phyloP scores from a whole-genome alignment of 2,888 invertebrate species.

The Eupithecia dodoneata region DNA sequence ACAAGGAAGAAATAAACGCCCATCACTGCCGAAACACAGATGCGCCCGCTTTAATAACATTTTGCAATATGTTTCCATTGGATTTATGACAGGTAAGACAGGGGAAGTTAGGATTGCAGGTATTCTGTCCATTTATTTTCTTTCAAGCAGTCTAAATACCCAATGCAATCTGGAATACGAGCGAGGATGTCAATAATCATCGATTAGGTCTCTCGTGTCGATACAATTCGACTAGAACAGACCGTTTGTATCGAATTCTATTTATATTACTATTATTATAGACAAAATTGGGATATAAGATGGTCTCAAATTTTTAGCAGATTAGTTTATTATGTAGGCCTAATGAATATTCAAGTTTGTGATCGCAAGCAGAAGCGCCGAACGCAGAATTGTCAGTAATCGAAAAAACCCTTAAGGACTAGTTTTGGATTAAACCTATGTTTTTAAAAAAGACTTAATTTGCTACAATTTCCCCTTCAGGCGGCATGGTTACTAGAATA shows the following conservation, averaged over 20 bases:
- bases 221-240: background rate
- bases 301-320: no score
- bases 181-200: background rate
- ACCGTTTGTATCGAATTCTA: background rate
- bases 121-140: background rate
- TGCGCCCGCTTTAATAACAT: constrained; percentile 39
- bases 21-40: constrained; percentile 35
- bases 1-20: constrained; percentile 29
- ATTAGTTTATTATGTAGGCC: no score
- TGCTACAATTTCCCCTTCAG: no score
- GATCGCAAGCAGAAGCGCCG: no score
- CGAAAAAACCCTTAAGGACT: no score
- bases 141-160: background rate
- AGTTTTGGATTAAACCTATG: no score
- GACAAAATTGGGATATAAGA: no score
- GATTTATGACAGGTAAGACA: constrained; percentile 23
- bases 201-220: background rate
- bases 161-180: background rate
- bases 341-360: no score
- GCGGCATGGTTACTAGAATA: no score
- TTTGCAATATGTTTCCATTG: constrained; percentile 38
- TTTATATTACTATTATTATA: no score
- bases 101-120: background rate
- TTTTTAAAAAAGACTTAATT: no score
- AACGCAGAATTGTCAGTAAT: no score